phyloP scores from a whole-genome alignment of 2,888 invertebrate genomes.

The Galerucella nymphaeae region DNA sequence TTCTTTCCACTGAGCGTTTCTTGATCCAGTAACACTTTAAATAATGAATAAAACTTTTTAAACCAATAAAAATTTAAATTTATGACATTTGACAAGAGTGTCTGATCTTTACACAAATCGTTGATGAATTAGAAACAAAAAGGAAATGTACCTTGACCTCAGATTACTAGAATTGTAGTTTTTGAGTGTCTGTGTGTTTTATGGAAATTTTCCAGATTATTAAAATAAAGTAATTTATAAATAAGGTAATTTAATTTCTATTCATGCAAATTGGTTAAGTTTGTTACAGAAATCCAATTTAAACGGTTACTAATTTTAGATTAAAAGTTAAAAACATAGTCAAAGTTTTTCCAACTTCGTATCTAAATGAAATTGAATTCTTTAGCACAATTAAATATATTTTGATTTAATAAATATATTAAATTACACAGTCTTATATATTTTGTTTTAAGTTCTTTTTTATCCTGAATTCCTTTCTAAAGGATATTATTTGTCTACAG shows the following conservation, averaged over 20 bases:
- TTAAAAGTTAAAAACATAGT: neutral
- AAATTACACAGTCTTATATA: neutral
- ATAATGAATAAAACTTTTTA: neutral
- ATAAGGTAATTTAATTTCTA: neutral
- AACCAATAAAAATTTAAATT: neutral
- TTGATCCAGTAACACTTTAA: slow-evolving; percentile 23
- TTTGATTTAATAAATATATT: neutral
- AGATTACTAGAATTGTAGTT: too few species aligned
- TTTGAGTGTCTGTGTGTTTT: too few species aligned
- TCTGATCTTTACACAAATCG: neutral
- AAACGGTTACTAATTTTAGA: neutral
- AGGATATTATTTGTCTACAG: neutral
- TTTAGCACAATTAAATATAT: neutral
- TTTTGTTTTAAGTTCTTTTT: neutral
- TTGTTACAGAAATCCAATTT: too few species aligned
- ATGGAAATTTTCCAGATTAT: too few species aligned
- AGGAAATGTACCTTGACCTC: neutral
- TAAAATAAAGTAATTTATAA: too few species aligned
- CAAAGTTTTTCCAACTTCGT: neutral
- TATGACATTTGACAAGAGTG: too few species aligned
- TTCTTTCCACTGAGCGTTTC: slow-evolving; percentile 13
- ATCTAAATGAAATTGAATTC: neutral
- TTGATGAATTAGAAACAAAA: neutral
- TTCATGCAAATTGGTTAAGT: neutral
- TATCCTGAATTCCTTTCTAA: neutral